Evolutionary conservation across 2,888 invertebrate genomes (phyloP).

Genomic region (Plebejus argus): DNA sequence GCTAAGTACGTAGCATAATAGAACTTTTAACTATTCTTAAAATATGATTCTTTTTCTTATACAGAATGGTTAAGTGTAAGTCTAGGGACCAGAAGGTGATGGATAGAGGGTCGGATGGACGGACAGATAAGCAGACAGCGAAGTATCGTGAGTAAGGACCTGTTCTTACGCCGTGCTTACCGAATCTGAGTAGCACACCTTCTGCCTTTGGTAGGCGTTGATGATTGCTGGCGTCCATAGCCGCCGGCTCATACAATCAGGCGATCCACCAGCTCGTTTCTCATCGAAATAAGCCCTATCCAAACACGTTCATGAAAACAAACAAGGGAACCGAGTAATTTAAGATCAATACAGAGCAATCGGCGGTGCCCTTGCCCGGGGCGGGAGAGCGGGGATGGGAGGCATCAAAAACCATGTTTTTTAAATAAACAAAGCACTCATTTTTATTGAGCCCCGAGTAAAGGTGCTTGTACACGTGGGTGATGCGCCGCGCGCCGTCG

Average conservation of each 20-base stretch:
- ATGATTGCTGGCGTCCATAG: not conserved
- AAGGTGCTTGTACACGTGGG: not conserved
- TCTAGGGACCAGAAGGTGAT: no score
- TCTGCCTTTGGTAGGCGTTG: no score
- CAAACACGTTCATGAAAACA: not conserved
- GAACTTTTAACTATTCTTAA: no score
- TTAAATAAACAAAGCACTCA: conserved; percentile 3
- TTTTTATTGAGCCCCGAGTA: not conserved
- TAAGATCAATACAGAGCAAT: not conserved
- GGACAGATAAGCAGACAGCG: no score
- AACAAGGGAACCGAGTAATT: not conserved
- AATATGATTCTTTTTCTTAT: no score
- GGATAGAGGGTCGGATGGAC: no score
- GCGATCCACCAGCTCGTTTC: not conserved
- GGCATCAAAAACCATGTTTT: not conserved
- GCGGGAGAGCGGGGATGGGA: not conserved
- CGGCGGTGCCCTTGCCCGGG: not conserved
- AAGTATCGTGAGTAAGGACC: no score
- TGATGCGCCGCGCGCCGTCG: no score
- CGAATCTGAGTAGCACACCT: no score
- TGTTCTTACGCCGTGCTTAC: no score
- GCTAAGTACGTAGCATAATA: no score
- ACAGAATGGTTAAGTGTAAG: no score
- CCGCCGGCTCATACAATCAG: not conserved
- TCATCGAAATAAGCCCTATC: not conserved